Conservation (phyloP, 2,113 vertebrate genomes). For the Pelecanoides urinatrix region DNA sequence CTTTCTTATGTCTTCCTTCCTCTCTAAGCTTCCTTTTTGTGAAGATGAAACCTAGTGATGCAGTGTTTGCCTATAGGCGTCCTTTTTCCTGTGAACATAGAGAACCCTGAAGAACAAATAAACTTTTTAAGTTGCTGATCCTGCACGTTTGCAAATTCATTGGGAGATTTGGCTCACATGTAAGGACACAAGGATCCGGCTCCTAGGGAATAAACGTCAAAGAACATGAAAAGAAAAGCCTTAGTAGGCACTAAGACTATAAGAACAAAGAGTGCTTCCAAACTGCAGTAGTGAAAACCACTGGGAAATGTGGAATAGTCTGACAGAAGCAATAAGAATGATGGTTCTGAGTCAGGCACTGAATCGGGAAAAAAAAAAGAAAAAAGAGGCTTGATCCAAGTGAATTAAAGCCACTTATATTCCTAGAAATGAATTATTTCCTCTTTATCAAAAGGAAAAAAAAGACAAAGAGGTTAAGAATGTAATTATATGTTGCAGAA, state of each 20-base stretch:
- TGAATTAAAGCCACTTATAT: constrained; percentile 32
- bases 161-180: constrained; percentile 41
- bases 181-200: constrained; percentile 37
- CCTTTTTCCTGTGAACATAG: constrained; percentile 46
- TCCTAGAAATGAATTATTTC: constrained; percentile 53
- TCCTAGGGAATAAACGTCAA: constrained; percentile 44
- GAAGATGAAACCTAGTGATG: constrained; percentile 37
- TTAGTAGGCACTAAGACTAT: background rate
- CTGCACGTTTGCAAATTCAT: constrained; percentile 38
- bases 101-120: constrained; percentile 44
- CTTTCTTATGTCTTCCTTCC: constrained; percentile 60
- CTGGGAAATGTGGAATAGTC: constrained; percentile 37
- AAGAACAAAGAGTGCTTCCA: constrained; percentile 53
- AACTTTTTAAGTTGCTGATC: constrained; percentile 52
- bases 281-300: constrained; percentile 33
- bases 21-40: constrained; percentile 62
- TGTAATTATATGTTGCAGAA: background rate
- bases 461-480: constrained; percentile 25
- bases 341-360: constrained; percentile 39
- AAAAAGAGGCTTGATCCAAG: background rate
- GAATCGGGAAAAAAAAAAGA: background rate
- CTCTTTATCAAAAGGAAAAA: constrained; percentile 8
- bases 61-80: constrained; percentile 42
- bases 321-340: constrained; percentile 35
- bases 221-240: constrained; percentile 48